Base-by-base conservation (phyloP, 1,140 invertebrate genomes). In the Heliconius hewitsoni region DNA sequence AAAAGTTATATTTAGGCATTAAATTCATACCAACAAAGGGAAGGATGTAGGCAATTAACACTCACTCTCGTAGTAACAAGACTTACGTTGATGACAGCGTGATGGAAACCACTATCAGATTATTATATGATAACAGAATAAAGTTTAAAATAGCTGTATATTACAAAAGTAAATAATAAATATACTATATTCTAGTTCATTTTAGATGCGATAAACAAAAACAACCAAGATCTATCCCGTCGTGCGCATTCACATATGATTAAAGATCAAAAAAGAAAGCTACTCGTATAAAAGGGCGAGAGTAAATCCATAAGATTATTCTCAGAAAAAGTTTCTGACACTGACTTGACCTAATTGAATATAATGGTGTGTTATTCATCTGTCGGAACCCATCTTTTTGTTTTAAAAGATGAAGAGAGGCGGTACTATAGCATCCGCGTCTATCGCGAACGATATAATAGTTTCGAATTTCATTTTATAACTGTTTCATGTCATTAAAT, bases 311-410 rank as follows among this genome's bases (percentile, higher is more conserved):
- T 46, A 46, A 83, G 87, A 92, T 91, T 93, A 89, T 93, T 94
- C 92, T 93, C 85, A 87, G 90, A 91, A 94, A 86, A 89, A 82
- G 82, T 87, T 86, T 86, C 91, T 87, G 90, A 87, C 87, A 90
- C 86, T 84, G 88, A 83, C 89, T 88, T 93, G 92, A 93, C 92
- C 92, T 92, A 93, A 93, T 94, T 94, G 93, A 93, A 92, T 91
- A 93, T 94, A 93, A 94, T 93, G 87, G 91, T 86, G 83, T 84
- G 85, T 92, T 92, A 91, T 94, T 90, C 89, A 88, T 87, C 85
- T 84, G 82, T 82, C 78, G 81, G 84, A 87, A 87, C 87, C 88
- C 84, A 82, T 84, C 83, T 85, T 85, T 90, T 87, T 66, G 60
- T 66, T 90, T 86, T 89, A 90, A 87, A 90, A 88, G 83, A 86